phyloP scores from a whole-genome alignment of 2,797 vertebrate genomes.

The Siniperca scherzeri region DNA sequence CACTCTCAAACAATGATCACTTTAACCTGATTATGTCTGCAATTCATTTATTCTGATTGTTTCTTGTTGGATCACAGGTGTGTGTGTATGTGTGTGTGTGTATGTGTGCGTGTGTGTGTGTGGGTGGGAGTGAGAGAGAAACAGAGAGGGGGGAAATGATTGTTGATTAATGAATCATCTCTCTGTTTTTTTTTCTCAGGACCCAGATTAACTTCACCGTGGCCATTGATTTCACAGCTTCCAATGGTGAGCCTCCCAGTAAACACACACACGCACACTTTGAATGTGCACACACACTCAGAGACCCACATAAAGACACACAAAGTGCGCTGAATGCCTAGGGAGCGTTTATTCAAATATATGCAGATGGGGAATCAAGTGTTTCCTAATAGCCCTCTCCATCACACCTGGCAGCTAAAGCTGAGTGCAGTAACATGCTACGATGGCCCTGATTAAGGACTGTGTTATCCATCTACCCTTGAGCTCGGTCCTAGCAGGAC shows the following conservation, averaged over 20 bases:
- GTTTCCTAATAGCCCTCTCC: constrained; percentile 71
- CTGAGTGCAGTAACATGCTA: constrained; percentile 58
- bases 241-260: constrained; percentile 91
- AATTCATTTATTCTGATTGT: constrained; percentile 39
- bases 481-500: constrained; percentile 32
- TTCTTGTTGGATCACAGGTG: constrained; percentile 1
- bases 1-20: constrained; percentile 37
- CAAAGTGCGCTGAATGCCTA: neutral
- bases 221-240: constrained; percentile 99
- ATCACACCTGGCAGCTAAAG: constrained; percentile 67
- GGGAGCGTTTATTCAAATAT: constrained; percentile 72
- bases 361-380: constrained; percentile 72
- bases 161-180: constrained; percentile 47
- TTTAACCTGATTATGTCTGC: constrained; percentile 29
- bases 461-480: constrained; percentile 48
- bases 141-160: neutral
- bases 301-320: neutral
- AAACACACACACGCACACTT: constrained; percentile 14
- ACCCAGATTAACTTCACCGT: constrained; percentile 99
- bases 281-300: neutral
- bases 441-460: constrained; percentile 66
- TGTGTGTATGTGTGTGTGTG: constrained; percentile 27
- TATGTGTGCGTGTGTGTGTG: constrained; percentile 4
- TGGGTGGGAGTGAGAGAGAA: neutral
- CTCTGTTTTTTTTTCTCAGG: constrained; percentile 86